Percentiles rank a stretch among this genome's conserved stretches.
These are phyloP conservation scores for Prochilodus magdalenae DNA, from an alignment of 2,113 vertebrate genomes.

Conservation along the genomic window DNA sequence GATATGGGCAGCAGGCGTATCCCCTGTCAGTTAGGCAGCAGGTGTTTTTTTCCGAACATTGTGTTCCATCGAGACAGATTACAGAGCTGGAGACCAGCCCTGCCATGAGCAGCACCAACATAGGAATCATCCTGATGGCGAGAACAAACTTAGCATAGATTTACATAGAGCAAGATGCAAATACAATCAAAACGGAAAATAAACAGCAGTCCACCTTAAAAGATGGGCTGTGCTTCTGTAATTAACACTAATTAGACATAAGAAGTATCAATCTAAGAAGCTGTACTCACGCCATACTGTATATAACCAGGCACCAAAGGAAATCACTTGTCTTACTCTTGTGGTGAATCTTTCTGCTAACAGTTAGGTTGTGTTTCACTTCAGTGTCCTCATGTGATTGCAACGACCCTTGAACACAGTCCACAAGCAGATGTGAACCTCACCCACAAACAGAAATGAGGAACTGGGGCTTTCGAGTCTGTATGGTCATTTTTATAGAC, in stretches of 20 bases:
- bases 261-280: too few species aligned
- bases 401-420: not conserved
- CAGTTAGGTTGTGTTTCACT: not conserved
- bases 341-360: not conserved
- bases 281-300: too few species aligned
- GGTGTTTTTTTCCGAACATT: conserved; percentile 60
- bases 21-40: conserved; percentile 64
- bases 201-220: not conserved
- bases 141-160: not conserved
- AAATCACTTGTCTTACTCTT: conserved; percentile 7
- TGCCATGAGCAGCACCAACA: conserved; percentile 56
- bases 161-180: not conserved
- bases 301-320: too few species aligned
- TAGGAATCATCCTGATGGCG: conserved; percentile 64
- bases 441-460: not conserved
- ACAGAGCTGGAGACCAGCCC: conserved; percentile 53
- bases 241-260: too few species aligned
- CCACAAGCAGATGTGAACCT: not conserved
- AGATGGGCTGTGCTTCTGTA: not conserved
- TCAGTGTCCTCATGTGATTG: not conserved
- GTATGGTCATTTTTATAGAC: not conserved
- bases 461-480: conserved; percentile 3
- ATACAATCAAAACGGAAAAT: not conserved
- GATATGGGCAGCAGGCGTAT: conserved; percentile 71
- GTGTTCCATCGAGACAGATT: conserved; percentile 65